Evolutionary conservation across 2,113 vertebrate genomes (phyloP).

Genomic region (Gymnarchus niloticus): DNA sequence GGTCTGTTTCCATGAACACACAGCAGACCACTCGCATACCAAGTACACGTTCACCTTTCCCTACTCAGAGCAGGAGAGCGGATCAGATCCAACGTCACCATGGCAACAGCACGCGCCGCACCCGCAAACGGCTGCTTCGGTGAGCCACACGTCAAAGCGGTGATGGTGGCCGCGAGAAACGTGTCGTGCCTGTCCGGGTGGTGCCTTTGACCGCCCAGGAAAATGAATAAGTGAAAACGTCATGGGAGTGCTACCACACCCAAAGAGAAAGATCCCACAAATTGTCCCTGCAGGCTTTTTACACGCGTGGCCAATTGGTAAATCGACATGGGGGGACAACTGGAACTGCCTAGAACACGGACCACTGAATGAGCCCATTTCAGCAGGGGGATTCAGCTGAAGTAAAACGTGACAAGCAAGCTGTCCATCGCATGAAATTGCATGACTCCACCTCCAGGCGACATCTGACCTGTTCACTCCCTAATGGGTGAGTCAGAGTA

Average conservation of each 20-base stretch:
- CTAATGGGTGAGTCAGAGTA: not conserved
- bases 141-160: no score
- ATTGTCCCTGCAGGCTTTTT: not conserved
- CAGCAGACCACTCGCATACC: not conserved
- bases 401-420: no score
- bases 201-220: not conserved
- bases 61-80: slow-evolving; percentile 22
- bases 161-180: not conserved
- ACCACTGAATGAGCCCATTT: not conserved
- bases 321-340: not conserved
- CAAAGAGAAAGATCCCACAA: not conserved
- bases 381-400: no score
- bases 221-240: not conserved
- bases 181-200: not conserved
- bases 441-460: no score
- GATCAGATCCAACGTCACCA: slow-evolving; percentile 39
- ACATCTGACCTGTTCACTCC: no score
- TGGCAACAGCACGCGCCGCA: slow-evolving; percentile 40
- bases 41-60: slow-evolving; percentile 34
- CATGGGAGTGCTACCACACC: no score
- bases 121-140: no score
- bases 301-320: no score
- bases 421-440: no score
- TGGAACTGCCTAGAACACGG: no score
- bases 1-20: not conserved